Evolutionary conservation across 2,797 vertebrate genomes (phyloP).

Genomic region (Sebastes goodei): DNA sequence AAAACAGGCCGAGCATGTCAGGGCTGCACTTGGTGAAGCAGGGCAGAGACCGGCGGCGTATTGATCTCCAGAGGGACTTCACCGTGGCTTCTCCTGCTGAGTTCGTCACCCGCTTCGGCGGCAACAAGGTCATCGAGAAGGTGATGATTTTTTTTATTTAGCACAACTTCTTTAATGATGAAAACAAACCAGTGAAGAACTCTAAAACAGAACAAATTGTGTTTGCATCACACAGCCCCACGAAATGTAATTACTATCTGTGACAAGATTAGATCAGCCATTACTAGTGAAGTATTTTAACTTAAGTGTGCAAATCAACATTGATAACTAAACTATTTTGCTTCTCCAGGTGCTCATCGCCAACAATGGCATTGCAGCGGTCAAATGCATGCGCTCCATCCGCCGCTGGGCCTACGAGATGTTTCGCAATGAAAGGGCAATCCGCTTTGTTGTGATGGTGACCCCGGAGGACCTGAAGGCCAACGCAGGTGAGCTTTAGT

Average conservation of each 20-base stretch:
- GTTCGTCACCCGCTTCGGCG: slow-evolving; percentile 97
- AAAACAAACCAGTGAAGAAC: background rate
- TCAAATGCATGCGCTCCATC: slow-evolving; percentile 98
- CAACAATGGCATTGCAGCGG: slow-evolving; percentile 96
- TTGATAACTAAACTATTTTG: background rate
- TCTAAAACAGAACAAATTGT: background rate
- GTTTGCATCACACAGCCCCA: background rate
- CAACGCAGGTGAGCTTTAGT: slow-evolving; percentile 79
- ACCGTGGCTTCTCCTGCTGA: slow-evolving; percentile 98
- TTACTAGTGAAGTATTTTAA: background rate
- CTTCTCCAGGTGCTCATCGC: slow-evolving; percentile 92
- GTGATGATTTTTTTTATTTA: slow-evolving; percentile 60
- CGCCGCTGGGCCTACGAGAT: slow-evolving; percentile 99
- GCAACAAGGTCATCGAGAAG: slow-evolving; percentile 98
- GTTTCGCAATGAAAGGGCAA: slow-evolving; percentile 97
- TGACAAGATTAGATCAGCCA: background rate
- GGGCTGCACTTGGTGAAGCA: slow-evolving; percentile 96
- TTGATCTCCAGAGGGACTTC: slow-evolving; percentile 95
- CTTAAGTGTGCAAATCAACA: background rate
- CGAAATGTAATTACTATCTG: background rate
- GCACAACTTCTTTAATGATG: background rate
- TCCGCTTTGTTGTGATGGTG: slow-evolving; percentile 98
- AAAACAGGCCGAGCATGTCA: slow-evolving; percentile 94
- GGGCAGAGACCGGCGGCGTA: slow-evolving; percentile 92
- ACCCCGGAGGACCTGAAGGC: slow-evolving; percentile 97